phyloP scores from a whole-genome alignment of 1,140 invertebrate genomes.

The Hormaphis cornu region DNA sequence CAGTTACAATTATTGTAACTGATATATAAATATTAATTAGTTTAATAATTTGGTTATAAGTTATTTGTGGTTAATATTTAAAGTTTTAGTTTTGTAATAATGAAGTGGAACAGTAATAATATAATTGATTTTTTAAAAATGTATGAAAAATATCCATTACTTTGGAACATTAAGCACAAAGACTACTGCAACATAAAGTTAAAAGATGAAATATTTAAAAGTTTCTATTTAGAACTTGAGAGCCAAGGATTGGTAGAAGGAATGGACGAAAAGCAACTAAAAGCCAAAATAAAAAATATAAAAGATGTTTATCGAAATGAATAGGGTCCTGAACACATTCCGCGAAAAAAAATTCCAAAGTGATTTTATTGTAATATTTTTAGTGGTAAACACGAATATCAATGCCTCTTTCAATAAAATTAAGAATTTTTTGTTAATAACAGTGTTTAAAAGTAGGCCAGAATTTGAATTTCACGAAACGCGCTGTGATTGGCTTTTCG shows the following conservation, averaged over 20 bases:
- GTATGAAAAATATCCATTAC: slow-evolving; percentile 7
- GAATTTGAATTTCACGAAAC: too few relatives aligned
- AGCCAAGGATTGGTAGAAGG: not conserved
- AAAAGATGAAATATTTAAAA: slow-evolving; percentile 7
- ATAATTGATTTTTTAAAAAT: not conserved
- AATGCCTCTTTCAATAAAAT: too few relatives aligned
- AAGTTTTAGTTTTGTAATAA: not conserved
- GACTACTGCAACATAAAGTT: slow-evolving; percentile 3
- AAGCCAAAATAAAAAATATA: slow-evolving; percentile 3
- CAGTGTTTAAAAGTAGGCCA: too few relatives aligned
- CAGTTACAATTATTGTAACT: not conserved
- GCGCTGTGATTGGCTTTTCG: too few relatives aligned
- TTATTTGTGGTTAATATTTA: not conserved
- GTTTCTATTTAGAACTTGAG: not conserved
- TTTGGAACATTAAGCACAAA: not conserved
- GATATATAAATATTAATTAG: too few relatives aligned
- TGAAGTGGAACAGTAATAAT: not conserved
- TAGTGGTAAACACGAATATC: too few relatives aligned
- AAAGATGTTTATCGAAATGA: not conserved
- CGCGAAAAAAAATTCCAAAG: too few relatives aligned
- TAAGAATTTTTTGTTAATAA: too few relatives aligned
- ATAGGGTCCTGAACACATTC: too few relatives aligned
- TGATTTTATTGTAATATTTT: too few relatives aligned
- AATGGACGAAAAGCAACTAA: slow-evolving; percentile 9
- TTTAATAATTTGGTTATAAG: not conserved